phyloP scores from a whole-genome alignment of 2,797 vertebrate genomes.

The Chelon auratus region DNA sequence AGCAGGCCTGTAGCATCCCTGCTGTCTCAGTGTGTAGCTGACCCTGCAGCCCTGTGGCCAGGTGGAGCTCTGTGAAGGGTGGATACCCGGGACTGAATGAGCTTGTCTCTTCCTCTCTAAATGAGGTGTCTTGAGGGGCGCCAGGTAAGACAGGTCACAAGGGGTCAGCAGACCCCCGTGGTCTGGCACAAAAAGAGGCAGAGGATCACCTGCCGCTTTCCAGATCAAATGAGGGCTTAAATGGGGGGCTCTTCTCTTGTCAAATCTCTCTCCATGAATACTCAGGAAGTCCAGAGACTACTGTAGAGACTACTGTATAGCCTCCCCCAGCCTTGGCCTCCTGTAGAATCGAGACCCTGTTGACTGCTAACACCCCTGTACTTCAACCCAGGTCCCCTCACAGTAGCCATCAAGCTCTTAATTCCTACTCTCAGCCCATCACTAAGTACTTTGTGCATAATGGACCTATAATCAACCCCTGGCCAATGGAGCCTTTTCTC shows the following conservation, averaged over 20 bases:
- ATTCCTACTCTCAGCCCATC: constrained; percentile 80
- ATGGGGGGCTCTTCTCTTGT: constrained; percentile 76
- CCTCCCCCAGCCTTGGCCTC: constrained; percentile 71
- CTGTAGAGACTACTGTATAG: constrained; percentile 74
- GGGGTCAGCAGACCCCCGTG: constrained; percentile 72
- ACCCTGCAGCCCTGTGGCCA: constrained; percentile 77
- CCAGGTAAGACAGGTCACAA: constrained; percentile 78
- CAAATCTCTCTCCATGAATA: constrained; percentile 83
- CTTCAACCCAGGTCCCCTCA: constrained; percentile 72
- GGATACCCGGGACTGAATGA: constrained; percentile 70
- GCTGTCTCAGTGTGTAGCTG: constrained; percentile 69
- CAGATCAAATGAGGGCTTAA: constrained; percentile 84
- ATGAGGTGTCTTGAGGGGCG: constrained; percentile 78
- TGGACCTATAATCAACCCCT: constrained; percentile 82
- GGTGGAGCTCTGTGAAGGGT: constrained; percentile 71
- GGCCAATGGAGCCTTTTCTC: constrained; percentile 78
- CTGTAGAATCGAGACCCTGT: constrained; percentile 74
- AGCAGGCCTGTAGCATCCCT: constrained; percentile 64
- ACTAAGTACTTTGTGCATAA: constrained; percentile 81
- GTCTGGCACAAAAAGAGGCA: constrained; percentile 80
- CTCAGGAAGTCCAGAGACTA: constrained; percentile 75
- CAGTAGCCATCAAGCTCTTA: constrained; percentile 81
- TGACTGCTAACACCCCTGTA: constrained; percentile 74
- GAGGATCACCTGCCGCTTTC: constrained; percentile 81
- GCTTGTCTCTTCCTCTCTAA: constrained; percentile 66